A percentile compares a stretch with the other conserved stretches of the same genome.
These are phyloP conservation scores for Lepidostoma basale DNA, from an alignment of 1,140 invertebrate species.

Conservation along the genomic window DNA sequence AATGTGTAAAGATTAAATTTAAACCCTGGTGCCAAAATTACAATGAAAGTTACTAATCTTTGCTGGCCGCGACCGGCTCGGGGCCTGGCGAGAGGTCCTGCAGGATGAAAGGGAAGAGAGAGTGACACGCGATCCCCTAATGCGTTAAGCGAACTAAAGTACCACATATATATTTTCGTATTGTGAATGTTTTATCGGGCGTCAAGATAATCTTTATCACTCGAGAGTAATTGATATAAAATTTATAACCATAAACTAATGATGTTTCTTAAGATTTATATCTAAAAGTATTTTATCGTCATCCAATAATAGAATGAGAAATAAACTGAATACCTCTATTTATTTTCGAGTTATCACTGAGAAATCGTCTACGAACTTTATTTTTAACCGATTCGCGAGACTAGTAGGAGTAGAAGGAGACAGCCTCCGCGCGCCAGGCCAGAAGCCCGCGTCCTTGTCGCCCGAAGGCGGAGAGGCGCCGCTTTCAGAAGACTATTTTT, in stretches of 20 bases:
- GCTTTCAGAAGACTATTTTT: slow-evolving; percentile 43
- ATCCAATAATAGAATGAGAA: slow-evolving; percentile 36
- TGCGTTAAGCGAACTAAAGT: slow-evolving; percentile 43
- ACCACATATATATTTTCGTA: slow-evolving; percentile 46
- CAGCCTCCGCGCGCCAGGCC: too few relatives aligned
- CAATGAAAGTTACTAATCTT: slow-evolving; percentile 45
- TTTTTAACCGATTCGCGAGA: slow-evolving; percentile 33
- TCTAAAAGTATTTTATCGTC: slow-evolving; percentile 36
- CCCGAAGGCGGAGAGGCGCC: slow-evolving; percentile 41
- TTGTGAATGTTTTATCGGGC: slow-evolving; percentile 45
- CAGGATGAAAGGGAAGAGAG: background rate
- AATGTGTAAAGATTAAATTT: slow-evolving; percentile 22
- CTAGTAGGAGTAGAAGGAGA: too few relatives aligned
- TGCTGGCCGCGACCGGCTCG: background rate
- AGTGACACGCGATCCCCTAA: slow-evolving; percentile 39
- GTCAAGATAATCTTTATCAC: slow-evolving; percentile 46
- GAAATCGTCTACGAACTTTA: slow-evolving; percentile 38
- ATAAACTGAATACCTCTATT: slow-evolving; percentile 47
- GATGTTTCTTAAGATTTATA: slow-evolving; percentile 39
- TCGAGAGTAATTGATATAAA: slow-evolving; percentile 45
- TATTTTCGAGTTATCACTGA: slow-evolving; percentile 42
- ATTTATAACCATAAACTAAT: slow-evolving; percentile 34
- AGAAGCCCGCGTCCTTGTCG: too few relatives aligned
- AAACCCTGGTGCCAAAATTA: slow-evolving; percentile 46
- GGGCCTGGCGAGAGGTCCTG: background rate